Percentiles rank a stretch among this genome's conserved stretches.
These are phyloP conservation scores for Onychorhynchus coronatus DNA, from an alignment of 2,113 vertebrate genomes.

Conservation along the genomic window DNA sequence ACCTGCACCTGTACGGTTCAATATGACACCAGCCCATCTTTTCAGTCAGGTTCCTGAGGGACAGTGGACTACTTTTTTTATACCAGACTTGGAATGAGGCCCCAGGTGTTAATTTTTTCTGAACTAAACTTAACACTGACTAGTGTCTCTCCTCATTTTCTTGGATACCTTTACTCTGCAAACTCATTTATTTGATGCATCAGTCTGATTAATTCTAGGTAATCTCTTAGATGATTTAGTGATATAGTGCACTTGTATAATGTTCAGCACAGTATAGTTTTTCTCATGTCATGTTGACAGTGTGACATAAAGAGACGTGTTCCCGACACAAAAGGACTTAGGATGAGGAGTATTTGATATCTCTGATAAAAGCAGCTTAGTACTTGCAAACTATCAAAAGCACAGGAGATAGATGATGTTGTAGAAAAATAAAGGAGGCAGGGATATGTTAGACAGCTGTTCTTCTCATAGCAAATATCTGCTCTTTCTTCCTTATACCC, in stretches of 20 bases:
- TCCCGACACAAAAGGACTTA: not conserved
- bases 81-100: not conserved
- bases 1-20: not conserved
- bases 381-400: not conserved
- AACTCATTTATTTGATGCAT: not conserved
- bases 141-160: not conserved
- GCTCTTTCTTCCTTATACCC: not conserved
- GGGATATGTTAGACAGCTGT: not conserved
- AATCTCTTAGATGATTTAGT: not conserved
- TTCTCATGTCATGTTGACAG: not conserved
- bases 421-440: not conserved
- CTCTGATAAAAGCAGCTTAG: not conserved
- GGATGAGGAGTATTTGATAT: not conserved
- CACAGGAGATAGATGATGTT: not conserved
- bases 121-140: not conserved
- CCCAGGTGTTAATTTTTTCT: not conserved
- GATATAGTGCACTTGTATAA: not conserved
- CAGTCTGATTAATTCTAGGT: not conserved
- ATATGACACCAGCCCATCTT: not conserved
- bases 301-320: not conserved
- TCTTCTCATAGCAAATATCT: not conserved
- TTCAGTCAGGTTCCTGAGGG: not conserved
- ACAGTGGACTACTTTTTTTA: not conserved
- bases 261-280: not conserved
- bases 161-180: not conserved